Percentiles rank a stretch among this genome's conserved stretches.
These are phyloP conservation scores for Argyrosomus regius DNA, from an alignment of 2,797 vertebrate species.

Conservation along the genomic window DNA sequence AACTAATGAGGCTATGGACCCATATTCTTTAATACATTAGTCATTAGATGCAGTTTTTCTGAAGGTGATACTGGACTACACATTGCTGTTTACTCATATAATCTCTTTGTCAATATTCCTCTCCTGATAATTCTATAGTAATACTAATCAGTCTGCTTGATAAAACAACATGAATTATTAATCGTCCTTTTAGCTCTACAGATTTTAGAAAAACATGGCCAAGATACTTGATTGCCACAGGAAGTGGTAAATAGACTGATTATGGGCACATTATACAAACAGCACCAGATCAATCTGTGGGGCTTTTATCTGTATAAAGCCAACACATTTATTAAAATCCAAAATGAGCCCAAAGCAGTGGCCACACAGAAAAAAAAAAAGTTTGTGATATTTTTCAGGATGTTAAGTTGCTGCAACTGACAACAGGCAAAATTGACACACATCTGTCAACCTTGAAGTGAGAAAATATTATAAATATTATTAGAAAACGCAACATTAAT, in stretches of 20 bases:
- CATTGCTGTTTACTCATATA: not conserved
- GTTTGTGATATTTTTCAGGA: not conserved
- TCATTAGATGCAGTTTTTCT: slow-evolving; percentile 12
- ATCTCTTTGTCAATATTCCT: not conserved
- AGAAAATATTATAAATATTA: too few species aligned
- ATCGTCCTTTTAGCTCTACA: not conserved
- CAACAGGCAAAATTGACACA: not conserved
- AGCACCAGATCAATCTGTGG: not conserved
- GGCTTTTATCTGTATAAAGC: not conserved
- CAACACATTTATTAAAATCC: too few species aligned
- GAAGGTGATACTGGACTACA: not conserved
- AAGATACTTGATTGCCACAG: slow-evolving; percentile 1
- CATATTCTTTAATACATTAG: not conserved
- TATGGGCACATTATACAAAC: slow-evolving; percentile 1
- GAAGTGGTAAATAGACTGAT: slow-evolving; percentile 1
- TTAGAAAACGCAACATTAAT: too few species aligned
- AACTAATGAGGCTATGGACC: not conserved
- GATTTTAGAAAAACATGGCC: not conserved
- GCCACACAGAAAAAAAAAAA: not conserved
- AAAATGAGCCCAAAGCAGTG: not conserved
- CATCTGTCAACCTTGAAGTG: too few species aligned
- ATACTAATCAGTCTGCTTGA: slow-evolving; percentile 1
- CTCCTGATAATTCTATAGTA: not conserved
- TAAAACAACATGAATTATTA: slow-evolving; percentile 2
- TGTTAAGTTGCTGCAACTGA: not conserved